phyloP scores from a whole-genome alignment of 2,797 vertebrate genomes.

The Sternarchorhynchus goeldii region DNA sequence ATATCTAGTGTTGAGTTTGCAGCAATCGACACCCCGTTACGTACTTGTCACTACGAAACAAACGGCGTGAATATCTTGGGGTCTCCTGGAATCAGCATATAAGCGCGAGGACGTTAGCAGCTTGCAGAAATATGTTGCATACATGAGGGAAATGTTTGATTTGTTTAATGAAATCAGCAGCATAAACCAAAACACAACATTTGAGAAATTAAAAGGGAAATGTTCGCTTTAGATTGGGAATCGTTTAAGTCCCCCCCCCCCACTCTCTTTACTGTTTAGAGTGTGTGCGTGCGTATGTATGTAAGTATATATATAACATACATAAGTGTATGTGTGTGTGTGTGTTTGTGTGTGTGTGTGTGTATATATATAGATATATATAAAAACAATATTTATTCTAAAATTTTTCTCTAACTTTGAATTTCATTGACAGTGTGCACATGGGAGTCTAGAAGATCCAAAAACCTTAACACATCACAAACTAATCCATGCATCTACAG shows the following conservation, averaged over 20 bases:
- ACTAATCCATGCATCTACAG: conserved; percentile 89
- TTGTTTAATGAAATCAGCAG: no score
- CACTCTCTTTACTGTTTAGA: no score
- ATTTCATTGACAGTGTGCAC: conserved; percentile 77
- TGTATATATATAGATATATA: no score
- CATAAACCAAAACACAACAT: no score
- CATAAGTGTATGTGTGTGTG: no score
- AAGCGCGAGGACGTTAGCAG: not conserved
- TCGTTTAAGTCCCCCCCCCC: no score
- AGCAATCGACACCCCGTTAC: not conserved
- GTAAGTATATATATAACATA: no score
- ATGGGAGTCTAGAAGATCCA: conserved; percentile 93
- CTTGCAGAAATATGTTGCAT: not conserved
- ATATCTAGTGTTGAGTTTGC: not conserved
- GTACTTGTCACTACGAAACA: not conserved
- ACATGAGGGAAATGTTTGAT: no score
- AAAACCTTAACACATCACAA: conserved; percentile 94
- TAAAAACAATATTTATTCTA: not conserved
- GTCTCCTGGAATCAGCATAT: not conserved
- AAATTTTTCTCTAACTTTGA: conserved; percentile 8
- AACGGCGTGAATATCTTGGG: not conserved
- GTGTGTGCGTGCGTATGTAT: not conserved
- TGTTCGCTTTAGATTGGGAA: no score
- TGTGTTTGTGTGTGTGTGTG: no score
- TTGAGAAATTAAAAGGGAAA: no score